These are phyloP conservation scores for Monopis laevigella DNA, from an alignment of 2,888 invertebrate species.

Conservation along the genomic window DNA sequence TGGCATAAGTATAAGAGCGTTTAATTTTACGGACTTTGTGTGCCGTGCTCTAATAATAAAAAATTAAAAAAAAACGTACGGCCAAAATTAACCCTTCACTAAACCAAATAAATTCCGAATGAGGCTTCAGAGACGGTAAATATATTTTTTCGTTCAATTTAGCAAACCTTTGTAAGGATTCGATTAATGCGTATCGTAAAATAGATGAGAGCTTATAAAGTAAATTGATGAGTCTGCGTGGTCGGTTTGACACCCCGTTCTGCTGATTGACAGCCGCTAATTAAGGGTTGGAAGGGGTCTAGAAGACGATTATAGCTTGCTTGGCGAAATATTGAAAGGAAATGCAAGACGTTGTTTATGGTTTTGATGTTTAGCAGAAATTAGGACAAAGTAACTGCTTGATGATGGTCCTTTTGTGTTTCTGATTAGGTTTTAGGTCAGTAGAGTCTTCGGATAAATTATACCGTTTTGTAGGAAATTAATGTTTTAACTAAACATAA, in stretches of 20 bases:
- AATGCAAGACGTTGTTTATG: constrained; percentile 6
- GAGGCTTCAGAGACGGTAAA: not conserved
- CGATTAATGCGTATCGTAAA: constrained; percentile 10
- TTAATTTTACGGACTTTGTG: too few species aligned
- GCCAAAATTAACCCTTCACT: too few species aligned
- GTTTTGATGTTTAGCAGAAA: too few species aligned
- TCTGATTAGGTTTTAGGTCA: too few species aligned
- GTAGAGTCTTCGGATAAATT: too few species aligned
- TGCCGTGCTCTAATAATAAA: too few species aligned
- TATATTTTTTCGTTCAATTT: not conserved
- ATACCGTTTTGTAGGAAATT: too few species aligned
- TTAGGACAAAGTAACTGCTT: too few species aligned
- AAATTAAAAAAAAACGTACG: too few species aligned
- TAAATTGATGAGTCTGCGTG: constrained; percentile 15
- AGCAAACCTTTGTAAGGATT: not conserved
- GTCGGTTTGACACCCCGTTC: constrained; percentile 14
- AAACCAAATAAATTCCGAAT: not conserved
- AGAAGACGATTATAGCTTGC: constrained; percentile 1
- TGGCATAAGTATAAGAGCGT: too few species aligned
- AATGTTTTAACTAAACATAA: too few species aligned
- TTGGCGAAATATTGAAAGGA: constrained; percentile 6
- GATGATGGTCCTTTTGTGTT: too few species aligned
- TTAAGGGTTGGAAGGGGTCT: constrained; percentile 10
- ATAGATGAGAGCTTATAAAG: constrained; percentile 13
- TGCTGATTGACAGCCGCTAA: constrained; percentile 14